These are phyloP conservation scores for Philopedon plagiatum DNA, from an alignment of 2,888 invertebrate species.

Conservation along the genomic window DNA sequence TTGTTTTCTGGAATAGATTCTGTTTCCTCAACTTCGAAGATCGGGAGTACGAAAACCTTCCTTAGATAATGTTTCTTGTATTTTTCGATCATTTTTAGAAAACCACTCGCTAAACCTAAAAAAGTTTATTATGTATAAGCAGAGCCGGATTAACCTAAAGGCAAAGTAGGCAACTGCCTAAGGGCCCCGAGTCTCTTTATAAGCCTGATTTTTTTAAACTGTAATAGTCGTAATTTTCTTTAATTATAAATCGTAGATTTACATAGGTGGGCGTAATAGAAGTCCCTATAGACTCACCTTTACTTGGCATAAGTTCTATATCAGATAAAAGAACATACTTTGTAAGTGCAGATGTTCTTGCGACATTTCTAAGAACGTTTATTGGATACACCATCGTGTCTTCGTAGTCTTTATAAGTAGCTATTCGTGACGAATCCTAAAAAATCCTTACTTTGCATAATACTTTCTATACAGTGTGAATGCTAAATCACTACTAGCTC, in stretches of 20 bases:
- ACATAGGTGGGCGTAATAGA: too few species aligned
- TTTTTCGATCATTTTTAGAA: constrained; percentile 68
- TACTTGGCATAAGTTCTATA: constrained; percentile 80
- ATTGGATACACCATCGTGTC: constrained; percentile 77
- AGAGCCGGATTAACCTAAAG: too few species aligned
- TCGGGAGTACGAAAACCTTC: constrained; percentile 78
- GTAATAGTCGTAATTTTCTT: too few species aligned
- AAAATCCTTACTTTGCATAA: too few species aligned
- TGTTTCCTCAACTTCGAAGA: constrained; percentile 77
- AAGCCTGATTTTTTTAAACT: too few species aligned
- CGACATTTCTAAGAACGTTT: constrained; percentile 81
- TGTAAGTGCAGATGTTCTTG: constrained; percentile 75
- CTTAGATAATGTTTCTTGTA: constrained; percentile 48
- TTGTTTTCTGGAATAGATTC: constrained; percentile 78
- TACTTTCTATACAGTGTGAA: too few species aligned
- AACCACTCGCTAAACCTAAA: constrained; percentile 61
- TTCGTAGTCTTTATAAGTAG: constrained; percentile 60
- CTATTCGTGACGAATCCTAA: constrained; percentile 68
- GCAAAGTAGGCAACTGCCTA: too few species aligned
- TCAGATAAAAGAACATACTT: constrained; percentile 79
- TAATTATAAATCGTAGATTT: too few species aligned
- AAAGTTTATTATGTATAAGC: too few species aligned
- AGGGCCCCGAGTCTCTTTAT: too few species aligned
- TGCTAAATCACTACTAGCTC: too few species aligned
- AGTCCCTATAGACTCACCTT: constrained; percentile 70